A percentile compares a stretch with the other conserved stretches of the same genome.
Conservation (phyloP, 2,113 vertebrate species). For the Grallaria varia region DNA sequence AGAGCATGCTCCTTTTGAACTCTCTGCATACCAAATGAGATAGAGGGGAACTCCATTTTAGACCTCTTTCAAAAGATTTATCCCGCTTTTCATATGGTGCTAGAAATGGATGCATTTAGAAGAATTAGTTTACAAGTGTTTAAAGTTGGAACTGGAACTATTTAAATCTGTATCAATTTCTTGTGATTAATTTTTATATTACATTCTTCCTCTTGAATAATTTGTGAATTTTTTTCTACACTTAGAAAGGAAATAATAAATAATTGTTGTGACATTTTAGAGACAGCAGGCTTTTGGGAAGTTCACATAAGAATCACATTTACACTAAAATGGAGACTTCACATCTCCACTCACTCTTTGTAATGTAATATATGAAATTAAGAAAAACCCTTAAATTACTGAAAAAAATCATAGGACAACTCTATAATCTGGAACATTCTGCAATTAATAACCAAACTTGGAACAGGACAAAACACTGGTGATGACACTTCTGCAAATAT, state of each 20-base stretch:
- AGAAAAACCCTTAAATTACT: not conserved
- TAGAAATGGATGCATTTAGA: not conserved
- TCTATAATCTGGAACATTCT: not conserved
- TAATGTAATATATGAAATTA: not conserved
- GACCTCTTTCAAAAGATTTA: not conserved
- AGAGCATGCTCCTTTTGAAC: not conserved
- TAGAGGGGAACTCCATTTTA: not conserved
- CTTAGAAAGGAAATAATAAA: not conserved
- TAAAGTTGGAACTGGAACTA: not conserved
- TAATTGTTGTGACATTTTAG: not conserved
- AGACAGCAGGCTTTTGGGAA: not conserved
- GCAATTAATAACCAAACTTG: not conserved
- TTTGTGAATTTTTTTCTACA: not conserved
- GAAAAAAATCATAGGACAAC: not conserved
- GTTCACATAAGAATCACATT: not conserved
- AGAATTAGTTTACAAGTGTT: not conserved
- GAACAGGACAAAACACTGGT: not conserved
- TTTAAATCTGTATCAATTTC: not conserved
- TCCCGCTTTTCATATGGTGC: not conserved
- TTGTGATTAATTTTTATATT: not conserved
- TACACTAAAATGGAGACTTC: not conserved
- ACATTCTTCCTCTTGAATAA: not conserved
- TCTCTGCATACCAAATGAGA: not conserved
- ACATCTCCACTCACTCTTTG: not conserved
- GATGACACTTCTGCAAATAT: not conserved